Evolutionary conservation across 2,888 invertebrate genomes (phyloP).

Genomic region (Tethea ocularis): DNA sequence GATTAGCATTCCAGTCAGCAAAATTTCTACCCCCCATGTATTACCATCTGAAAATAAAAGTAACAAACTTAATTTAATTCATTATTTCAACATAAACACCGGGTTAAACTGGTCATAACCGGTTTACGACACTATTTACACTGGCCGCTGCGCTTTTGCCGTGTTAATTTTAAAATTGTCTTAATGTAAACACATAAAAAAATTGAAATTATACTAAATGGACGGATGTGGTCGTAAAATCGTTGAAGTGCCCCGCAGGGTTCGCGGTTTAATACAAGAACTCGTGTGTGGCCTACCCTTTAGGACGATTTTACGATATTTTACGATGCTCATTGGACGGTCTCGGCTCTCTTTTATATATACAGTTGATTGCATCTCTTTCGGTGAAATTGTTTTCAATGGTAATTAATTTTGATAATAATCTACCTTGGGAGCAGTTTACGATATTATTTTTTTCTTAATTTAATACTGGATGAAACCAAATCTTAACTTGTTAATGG

Average conservation of each 20-base stretch:
- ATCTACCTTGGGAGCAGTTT: not conserved
- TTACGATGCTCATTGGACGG: slow-evolving; percentile 5
- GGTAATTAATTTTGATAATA: slow-evolving; percentile 1
- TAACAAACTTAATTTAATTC: not conserved
- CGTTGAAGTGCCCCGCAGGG: slow-evolving; percentile 11
- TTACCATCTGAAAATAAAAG: not conserved
- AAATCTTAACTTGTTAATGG: not conserved
- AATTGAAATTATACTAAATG: slow-evolving; percentile 41
- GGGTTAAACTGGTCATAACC: slow-evolving; percentile 15
- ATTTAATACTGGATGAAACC: not conserved
- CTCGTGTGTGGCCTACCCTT: slow-evolving; percentile 24
- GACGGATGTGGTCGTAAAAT: slow-evolving; percentile 48
- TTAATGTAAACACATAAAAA: slow-evolving; percentile 37
- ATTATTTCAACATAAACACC: slow-evolving; percentile 3
- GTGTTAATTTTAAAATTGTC: slow-evolving; percentile 26
- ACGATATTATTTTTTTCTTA: not conserved
- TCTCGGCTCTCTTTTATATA: slow-evolving; percentile 7
- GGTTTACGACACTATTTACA: slow-evolving; percentile 17
- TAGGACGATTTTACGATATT: slow-evolving; percentile 22
- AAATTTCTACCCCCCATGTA: not conserved
- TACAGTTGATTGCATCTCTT: not conserved
- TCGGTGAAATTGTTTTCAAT: not conserved
- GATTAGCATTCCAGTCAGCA: too few species aligned
- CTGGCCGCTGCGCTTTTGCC: not conserved
- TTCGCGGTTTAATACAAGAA: slow-evolving; percentile 12